These are phyloP conservation scores for Nycticebus coucang DNA, from an alignment of 2,113 vertebrate genomes.

Conservation along the genomic window DNA sequence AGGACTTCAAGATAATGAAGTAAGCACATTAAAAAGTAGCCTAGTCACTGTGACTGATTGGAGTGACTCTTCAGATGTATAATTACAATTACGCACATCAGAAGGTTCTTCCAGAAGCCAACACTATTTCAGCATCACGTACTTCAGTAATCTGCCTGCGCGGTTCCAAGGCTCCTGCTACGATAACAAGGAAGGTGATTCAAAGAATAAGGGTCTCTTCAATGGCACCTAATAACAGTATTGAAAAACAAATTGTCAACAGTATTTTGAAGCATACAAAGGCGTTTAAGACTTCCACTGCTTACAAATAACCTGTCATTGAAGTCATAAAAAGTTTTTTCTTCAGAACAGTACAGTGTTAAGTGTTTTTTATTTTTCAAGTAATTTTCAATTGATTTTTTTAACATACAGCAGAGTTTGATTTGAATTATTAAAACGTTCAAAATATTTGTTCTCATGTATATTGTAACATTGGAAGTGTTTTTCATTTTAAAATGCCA, in stretches of 20 bases:
- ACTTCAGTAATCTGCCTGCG: not conserved
- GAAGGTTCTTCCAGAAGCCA: not conserved
- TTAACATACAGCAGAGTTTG: not conserved
- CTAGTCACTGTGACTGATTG: slow-evolving; percentile 90
- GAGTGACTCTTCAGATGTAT: slow-evolving; percentile 90
- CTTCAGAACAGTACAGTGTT: slow-evolving; percentile 65
- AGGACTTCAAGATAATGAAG: slow-evolving; percentile 89
- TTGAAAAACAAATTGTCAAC: not conserved
- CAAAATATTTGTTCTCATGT: not conserved
- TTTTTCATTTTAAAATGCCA: slow-evolving; percentile 44
- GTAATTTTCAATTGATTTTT: slow-evolving; percentile 57
- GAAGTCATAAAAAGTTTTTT: slow-evolving; percentile 64
- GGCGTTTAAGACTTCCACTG: slow-evolving; percentile 38
- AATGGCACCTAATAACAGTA: slow-evolving; percentile 1
- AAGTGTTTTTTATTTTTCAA: slow-evolving; percentile 57
- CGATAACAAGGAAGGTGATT: slow-evolving; percentile 49
- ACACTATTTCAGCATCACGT: not conserved
- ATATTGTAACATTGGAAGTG: not conserved
- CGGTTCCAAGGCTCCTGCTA: not conserved
- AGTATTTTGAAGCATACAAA: slow-evolving; percentile 54
- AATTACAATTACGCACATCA: slow-evolving; percentile 4
- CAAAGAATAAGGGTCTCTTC: slow-evolving; percentile 65
- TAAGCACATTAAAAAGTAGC: slow-evolving; percentile 92
- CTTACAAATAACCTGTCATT: slow-evolving; percentile 50
- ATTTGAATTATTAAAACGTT: slow-evolving; percentile 45